Evolutionary conservation across 2,113 vertebrate species (phyloP).

Genomic region (Bubalus kerabau): DNA sequence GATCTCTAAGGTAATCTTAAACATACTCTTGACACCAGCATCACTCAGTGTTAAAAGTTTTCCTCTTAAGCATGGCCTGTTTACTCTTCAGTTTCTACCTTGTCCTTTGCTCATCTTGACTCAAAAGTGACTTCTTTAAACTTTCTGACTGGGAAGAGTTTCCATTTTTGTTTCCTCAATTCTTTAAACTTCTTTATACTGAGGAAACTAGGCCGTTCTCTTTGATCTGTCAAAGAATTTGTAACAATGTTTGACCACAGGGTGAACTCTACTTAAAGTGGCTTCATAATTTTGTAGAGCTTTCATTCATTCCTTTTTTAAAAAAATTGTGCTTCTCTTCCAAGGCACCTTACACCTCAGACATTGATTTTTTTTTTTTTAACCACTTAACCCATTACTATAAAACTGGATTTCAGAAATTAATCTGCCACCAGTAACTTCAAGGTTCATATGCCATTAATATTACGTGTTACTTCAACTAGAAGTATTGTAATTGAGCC

Average conservation of each 20-base stretch:
- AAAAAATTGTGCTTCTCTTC: neutral
- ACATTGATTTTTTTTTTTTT: neutral
- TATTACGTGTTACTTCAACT: neutral
- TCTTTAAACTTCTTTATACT: neutral
- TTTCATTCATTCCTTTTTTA: neutral
- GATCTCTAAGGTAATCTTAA: slow-evolving; percentile 30
- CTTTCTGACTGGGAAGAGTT: neutral
- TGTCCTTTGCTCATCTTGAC: neutral
- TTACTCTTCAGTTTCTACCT: neutral
- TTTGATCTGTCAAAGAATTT: slow-evolving; percentile 31
- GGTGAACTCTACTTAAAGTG: neutral
- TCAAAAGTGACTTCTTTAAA: neutral
- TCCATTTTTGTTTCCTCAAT: slow-evolving; percentile 27
- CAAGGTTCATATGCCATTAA: neutral
- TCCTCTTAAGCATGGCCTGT: neutral
- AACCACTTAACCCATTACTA: neutral
- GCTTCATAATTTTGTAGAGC: neutral
- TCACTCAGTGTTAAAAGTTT: neutral
- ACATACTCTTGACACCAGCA: neutral
- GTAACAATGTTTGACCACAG: neutral
- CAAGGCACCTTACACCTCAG: neutral
- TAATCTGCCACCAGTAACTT: neutral
- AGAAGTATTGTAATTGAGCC: neutral
- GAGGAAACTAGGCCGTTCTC: neutral
- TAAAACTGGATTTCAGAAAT: neutral